Evolutionary conservation across 2,888 invertebrate genomes (phyloP), one percentile per base, ranked within the genome.

Genomic region (Drosophila neotestacea): DNA sequence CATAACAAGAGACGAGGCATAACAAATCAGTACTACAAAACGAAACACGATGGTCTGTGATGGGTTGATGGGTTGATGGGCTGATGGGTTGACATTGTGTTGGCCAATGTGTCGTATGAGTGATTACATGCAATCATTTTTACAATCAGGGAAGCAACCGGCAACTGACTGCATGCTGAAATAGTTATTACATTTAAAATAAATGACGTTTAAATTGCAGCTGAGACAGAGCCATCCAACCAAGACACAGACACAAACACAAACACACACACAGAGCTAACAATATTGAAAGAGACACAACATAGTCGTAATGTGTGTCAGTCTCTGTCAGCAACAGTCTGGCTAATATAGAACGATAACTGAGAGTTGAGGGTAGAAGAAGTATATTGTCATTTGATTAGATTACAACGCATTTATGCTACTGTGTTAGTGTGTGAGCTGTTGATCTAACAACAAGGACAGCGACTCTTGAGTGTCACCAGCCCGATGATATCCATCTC

Each of bases 141-240:
- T 78, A 75, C 79, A 76, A 76, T 76, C 75, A 79, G 58, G 65
- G 70, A 47, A 48, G 50, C 59, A 42, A 61, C 30, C 54, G 58
- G 39, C 51, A 46, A 44, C 63, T 52, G 61, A 72, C 60, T 78
- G 72, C 67, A 68, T 72, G 73, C 58, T 81, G 66, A 78, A 81
- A 78, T 81, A 81, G 81, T 78, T 81, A 78, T 78, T 77, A 77
- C 64, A 77, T 81, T 80, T 81, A 66, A 78, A 81, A 73, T 81
- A 78, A 81, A 78, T 81, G 78, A 77, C 78, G 73, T 78, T 81
- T 78, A 81, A 78, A 81, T 81, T 81, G 78, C 44, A 66, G 64
- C 54, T 46, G 56, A 67, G 60, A 58, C 60, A 61, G 41, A 44
- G 30, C 16, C 13, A 7, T 32, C 6, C 41, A 11, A 55, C 50